A percentile compares a stretch with the other conserved stretches of the same genome.
These are phyloP conservation scores for Steinernema carpocapsae DNA, from an alignment of 2,888 invertebrate species.

Conservation along the genomic window DNA sequence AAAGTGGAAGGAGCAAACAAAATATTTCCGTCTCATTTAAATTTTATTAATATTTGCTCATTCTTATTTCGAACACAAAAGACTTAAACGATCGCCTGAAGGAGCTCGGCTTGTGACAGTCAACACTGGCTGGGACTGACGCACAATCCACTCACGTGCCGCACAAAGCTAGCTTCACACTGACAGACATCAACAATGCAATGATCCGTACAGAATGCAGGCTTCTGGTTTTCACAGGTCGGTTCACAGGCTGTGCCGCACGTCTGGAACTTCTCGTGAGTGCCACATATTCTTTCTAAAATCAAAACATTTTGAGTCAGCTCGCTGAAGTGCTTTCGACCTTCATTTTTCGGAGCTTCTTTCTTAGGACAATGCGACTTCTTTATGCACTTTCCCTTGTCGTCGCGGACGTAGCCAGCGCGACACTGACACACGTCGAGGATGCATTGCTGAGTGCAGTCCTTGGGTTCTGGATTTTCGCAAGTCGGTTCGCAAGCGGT, in stretches of 20 bases:
- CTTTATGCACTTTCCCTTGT: slow-evolving; percentile 30
- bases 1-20: background rate
- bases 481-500: slow-evolving; percentile 36
- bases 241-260: slow-evolving; percentile 47
- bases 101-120: background rate
- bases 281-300: slow-evolving; percentile 42
- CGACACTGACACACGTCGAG: slow-evolving; percentile 37
- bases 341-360: slow-evolving; percentile 14
- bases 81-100: too few species aligned
- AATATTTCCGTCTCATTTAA: background rate
- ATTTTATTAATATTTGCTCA: background rate
- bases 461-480: slow-evolving; percentile 34
- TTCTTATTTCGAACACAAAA: too few species aligned
- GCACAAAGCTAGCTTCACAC: slow-evolving; percentile 42
- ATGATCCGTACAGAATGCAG: slow-evolving; percentile 44
- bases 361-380: slow-evolving; percentile 30
- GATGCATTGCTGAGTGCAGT: slow-evolving; percentile 35
- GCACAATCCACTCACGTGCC: slow-evolving; percentile 40
- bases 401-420: slow-evolving; percentile 29
- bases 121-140: slow-evolving; percentile 37
- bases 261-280: slow-evolving; percentile 40
- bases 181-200: slow-evolving; percentile 45
- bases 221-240: slow-evolving; percentile 38
- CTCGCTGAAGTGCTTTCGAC: background rate
- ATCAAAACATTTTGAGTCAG: background rate